Percentiles rank a stretch among this genome's conserved stretches.
phyloP scores from a whole-genome alignment of 2,797 vertebrate species.

The Scleropages formosus region DNA sequence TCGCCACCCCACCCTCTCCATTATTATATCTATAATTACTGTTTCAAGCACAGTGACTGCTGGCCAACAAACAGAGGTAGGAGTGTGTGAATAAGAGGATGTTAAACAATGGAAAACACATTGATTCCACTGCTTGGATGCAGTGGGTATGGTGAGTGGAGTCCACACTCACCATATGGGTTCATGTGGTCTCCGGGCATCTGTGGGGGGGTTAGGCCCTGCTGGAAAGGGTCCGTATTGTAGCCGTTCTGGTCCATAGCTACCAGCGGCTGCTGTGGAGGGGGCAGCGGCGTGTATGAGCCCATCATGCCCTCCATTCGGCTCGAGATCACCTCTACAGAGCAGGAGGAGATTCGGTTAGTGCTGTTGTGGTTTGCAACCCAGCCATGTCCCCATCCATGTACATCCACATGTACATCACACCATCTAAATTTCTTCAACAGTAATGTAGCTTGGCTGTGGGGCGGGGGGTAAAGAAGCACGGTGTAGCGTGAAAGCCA shows the following conservation, averaged over 20 bases:
- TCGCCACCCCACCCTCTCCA: no score
- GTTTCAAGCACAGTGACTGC: no score
- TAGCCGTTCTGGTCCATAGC: conserved; percentile 81
- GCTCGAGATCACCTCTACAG: conserved; percentile 79
- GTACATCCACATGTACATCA: neutral
- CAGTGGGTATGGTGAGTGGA: conserved; percentile 10
- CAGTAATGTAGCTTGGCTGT: no score
- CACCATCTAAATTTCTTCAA: no score
- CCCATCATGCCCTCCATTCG: conserved; percentile 89
- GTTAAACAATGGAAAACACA: no score
- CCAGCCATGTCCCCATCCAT: neutral
- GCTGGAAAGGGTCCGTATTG: conserved; percentile 85
- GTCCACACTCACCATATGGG: conserved; percentile 80
- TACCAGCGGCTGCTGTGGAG: conserved; percentile 77
- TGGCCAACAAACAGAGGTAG: no score
- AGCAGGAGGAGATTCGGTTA: conserved; percentile 37
- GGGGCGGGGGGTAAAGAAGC: neutral
- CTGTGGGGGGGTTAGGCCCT: conserved; percentile 90
- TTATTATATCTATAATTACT: no score
- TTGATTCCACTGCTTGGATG: no score
- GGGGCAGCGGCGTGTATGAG: conserved; percentile 78
- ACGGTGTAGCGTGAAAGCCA: neutral
- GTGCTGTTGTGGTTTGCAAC: neutral
- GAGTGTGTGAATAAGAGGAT: no score
- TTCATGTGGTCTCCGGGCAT: conserved; percentile 98